Evolutionary conservation across 2,797 vertebrate genomes (phyloP).

Genomic region (Ataeniobius toweri): DNA sequence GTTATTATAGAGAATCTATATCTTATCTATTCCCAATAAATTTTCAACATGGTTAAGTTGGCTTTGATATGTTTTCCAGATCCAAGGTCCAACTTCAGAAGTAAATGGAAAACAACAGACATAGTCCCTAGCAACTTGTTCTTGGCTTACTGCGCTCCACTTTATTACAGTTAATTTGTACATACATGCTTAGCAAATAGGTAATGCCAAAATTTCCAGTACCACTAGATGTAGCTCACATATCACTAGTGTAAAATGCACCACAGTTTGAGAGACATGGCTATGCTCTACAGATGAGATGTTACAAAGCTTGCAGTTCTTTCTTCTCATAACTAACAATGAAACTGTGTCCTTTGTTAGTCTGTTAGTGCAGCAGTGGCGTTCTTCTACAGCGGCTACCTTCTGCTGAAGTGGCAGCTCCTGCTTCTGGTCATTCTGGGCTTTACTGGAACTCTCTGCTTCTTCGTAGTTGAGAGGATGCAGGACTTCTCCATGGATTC

Average conservation of each 20-base stretch:
- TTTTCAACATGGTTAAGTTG: neutral
- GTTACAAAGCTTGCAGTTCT: neutral
- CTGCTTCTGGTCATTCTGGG: slow-evolving; percentile 80
- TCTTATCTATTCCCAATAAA: too few relatives aligned
- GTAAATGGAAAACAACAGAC: neutral
- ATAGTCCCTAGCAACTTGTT: neutral
- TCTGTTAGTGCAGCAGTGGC: slow-evolving; percentile 82
- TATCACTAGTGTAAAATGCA: neutral
- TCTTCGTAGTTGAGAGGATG: slow-evolving; percentile 82
- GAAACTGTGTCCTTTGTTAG: slow-evolving; percentile 47
- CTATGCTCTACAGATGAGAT: neutral
- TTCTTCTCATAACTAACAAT: slow-evolving; percentile 1
- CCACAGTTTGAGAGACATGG: neutral
- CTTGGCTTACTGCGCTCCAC: neutral
- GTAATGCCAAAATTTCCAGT: neutral
- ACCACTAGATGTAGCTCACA: slow-evolving; percentile 9
- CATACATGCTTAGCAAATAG: neutral
- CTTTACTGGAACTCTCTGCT: slow-evolving; percentile 81
- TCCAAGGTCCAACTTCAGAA: neutral
- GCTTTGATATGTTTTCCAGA: neutral
- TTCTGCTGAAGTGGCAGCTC: slow-evolving; percentile 82
- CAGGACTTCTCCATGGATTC: slow-evolving; percentile 63
- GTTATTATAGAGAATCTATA: too few relatives aligned
- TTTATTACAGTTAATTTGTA: neutral
- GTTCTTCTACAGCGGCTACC: slow-evolving; percentile 84